Percentiles rank a stretch among this genome's conserved stretches.
These are phyloP conservation scores for Hestina assimilis DNA, from an alignment of 1,140 invertebrate species.

Conservation along the genomic window DNA sequence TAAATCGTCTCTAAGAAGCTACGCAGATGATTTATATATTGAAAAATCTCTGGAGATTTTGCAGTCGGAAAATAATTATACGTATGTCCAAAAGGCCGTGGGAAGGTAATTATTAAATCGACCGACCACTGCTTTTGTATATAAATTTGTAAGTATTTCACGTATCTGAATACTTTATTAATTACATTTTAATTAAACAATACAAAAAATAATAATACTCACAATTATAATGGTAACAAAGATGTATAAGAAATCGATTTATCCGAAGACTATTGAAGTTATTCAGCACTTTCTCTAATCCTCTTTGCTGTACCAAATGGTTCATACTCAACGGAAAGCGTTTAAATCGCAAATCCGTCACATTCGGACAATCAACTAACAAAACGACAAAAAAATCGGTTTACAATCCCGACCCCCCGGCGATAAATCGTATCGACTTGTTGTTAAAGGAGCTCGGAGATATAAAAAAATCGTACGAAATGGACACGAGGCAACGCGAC, in stretches of 20 bases:
- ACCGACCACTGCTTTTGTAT: too few species aligned
- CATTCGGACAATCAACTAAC: constrained; percentile 57
- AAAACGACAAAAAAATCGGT: constrained; percentile 49
- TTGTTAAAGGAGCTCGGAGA: constrained; percentile 41
- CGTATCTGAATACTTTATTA: too few species aligned
- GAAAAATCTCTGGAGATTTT: constrained; percentile 41
- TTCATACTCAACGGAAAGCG: constrained; percentile 36
- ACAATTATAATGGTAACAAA: too few species aligned
- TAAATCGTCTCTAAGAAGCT: constrained; percentile 60
- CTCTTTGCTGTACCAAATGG: constrained; percentile 45
- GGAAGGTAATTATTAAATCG: too few species aligned
- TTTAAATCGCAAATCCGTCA: constrained; percentile 56
- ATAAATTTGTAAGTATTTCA: too few species aligned
- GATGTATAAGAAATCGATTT: neutral
- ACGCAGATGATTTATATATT: constrained; percentile 61
- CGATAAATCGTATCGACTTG: constrained; percentile 63
- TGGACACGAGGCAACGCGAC: constrained; percentile 59
- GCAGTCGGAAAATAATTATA: constrained; percentile 14
- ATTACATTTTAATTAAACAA: too few species aligned
- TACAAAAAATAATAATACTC: too few species aligned
- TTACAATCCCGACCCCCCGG: constrained; percentile 58
- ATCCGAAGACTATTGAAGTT: constrained; percentile 1
- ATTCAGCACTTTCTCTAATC: constrained; percentile 50
- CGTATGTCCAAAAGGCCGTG: constrained; percentile 3
- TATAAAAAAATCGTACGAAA: constrained; percentile 40